A percentile compares a stretch with the other conserved stretches of the same genome.
Evolutionary conservation across 2,888 invertebrate genomes (phyloP).

Genomic region (Dichetophora obliterata): DNA sequence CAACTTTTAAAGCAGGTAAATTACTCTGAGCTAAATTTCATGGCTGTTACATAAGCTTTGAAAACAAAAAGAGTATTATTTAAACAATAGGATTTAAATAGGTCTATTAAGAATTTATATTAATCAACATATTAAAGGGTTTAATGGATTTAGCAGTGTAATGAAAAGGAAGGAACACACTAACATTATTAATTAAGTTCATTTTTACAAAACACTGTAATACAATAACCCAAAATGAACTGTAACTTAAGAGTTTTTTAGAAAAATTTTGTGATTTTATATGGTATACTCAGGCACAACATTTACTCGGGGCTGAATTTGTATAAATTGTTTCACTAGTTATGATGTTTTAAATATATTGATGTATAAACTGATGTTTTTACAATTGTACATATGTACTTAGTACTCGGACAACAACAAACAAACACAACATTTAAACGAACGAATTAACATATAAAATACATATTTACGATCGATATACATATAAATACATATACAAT

Average conservation of each 20-base stretch:
- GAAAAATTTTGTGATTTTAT: background rate
- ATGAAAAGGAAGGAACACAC: background rate
- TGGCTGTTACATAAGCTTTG: no score
- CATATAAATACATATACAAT: conserved; percentile 18
- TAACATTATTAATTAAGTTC: background rate
- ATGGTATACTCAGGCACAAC: conserved; percentile 56
- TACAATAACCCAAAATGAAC: background rate
- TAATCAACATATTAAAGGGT: no score
- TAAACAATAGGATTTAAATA: no score
- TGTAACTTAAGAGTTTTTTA: background rate
- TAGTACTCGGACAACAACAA: conserved; percentile 55
- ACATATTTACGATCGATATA: conserved; percentile 11
- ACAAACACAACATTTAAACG: conserved; percentile 52
- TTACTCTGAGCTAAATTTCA: no score
- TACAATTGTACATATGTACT: conserved; percentile 7
- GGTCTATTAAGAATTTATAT: no score
- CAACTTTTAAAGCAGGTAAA: no score
- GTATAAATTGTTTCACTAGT: conserved; percentile 10
- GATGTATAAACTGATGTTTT: background rate
- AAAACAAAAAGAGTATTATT: no score
- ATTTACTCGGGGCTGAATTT: conserved; percentile 42
- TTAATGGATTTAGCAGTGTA: background rate
- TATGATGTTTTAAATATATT: background rate
- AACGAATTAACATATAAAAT: conserved; percentile 23
- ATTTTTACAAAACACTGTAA: background rate